Evolutionary conservation across 2,113 vertebrate genomes (phyloP).

Genomic region (Ctenomys sociabilis): DNA sequence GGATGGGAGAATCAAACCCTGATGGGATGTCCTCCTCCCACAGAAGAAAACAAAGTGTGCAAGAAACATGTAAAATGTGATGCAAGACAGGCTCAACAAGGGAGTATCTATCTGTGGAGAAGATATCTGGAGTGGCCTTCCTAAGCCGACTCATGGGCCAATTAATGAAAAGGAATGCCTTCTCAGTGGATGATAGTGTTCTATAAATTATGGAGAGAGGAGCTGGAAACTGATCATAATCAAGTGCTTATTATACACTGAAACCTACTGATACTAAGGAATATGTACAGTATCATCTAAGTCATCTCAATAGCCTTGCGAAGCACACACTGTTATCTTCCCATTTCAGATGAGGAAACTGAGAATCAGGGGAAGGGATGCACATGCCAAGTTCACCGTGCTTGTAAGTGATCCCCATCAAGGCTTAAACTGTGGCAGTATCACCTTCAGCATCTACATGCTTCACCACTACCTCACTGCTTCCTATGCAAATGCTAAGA

Average conservation of each 20-base stretch:
- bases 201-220: background rate
- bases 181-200: background rate
- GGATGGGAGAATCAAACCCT: background rate
- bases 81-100: background rate
- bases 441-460: background rate
- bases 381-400: background rate
- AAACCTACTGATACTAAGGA: background rate
- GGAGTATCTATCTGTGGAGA: background rate
- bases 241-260: background rate
- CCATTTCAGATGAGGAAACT: background rate
- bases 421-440: background rate
- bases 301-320: background rate
- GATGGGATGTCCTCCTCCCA: background rate
- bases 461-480: background rate
- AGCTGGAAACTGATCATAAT: background rate
- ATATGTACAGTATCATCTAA: background rate
- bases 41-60: background rate
- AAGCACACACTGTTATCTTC: background rate
- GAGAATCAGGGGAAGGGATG: background rate
- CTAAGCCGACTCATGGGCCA: background rate
- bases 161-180: background rate
- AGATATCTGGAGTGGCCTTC: background rate
- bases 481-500: background rate
- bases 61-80: background rate
- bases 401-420: background rate